Evolutionary conservation across 2,113 vertebrate species (phyloP), one percentile per base, ranked within the genome.

Genomic region (Saimiri boliviensis): DNA sequence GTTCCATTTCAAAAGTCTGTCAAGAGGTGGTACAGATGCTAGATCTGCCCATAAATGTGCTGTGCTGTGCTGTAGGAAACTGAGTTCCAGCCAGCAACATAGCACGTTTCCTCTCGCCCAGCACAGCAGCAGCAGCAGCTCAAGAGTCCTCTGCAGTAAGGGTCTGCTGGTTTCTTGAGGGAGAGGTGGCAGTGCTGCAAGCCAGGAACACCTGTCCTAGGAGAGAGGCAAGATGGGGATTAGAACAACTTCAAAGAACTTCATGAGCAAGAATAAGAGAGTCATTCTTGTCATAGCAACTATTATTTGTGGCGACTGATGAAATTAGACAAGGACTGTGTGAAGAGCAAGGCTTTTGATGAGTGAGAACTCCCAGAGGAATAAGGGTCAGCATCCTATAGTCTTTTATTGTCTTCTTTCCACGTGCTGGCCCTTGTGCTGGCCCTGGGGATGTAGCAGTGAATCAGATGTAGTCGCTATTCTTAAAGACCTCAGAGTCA

Each of bases 321-420:
- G 49, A 9, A 60, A 14, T 81, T 16, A 40, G 47, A 19, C 37
- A 73, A 40, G 45, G n/a, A 21, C 0, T 12, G 56, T 35, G 5
- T 25, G 54, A 83, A 40, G 68, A 82, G 32, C 12, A 35, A 42
- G 14, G 30, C 52, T 25, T 47, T 49, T 81, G 35, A 89, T 5
- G 2, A 10, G 47, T 37, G 8, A 49, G 47, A 11, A 2, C 8
- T 35, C 63, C 45, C 0, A 0, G 47, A 56, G 16, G 16, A 58
- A 14, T 63, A 47, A 47, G 58, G 42, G n/a, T 45, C 85, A 66
- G 60, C 27, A 76, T 70, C 45, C 60, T 4, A 6, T 6, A 9
- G 1, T 23, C 63, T 77, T 45, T 82, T 60, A 13, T 47, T 91
- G 8, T 42, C 56, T 74, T 85, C 23, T 70, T 23, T 73, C 12